Base-by-base conservation (phyloP, 2,113 vertebrate genomes). In the Stigmatopora nigra region DNA sequence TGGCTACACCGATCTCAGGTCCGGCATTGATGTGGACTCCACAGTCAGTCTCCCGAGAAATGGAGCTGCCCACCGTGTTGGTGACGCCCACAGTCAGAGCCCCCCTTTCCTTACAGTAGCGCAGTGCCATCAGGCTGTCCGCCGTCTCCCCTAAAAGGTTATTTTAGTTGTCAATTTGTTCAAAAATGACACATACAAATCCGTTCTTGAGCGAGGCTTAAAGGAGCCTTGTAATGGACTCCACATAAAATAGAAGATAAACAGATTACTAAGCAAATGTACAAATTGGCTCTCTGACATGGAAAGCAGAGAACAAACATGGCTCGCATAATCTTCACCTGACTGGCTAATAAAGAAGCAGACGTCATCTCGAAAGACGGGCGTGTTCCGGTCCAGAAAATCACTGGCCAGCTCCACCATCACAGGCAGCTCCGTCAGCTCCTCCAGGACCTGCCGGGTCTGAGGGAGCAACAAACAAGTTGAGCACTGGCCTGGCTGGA, bases 341-440 rank as follows among this genome's bases (percentile, higher is more conserved):
- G 97, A 99, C 70, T 99, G 97, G 89, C 96, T 99, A 88, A 99
- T 94, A 83, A 99, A 98, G 82, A 99, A 99, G 88, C 97, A 99
- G 70, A 99, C 95, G 0, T 99, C 97, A 0, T 99, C 97, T 75
- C 97, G 85, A 86, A 98, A 99, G 72, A 99, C 97, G 0, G 97
- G 97, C 0, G 97, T 99, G 90, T 97, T 98, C 76, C 97, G 92
- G 85, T 99, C 97, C 91, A 99, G 77, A 86, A 99, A 99, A 88
- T 99, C 97, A 11, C 97, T 99, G 77, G 97, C 94, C 1, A 99
- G 90, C 75, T 99, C 97, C 78, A 99, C 95, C 97, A 99, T 99
- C 56, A 99, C 97, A 0, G 97, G 97, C 67, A 99, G 67, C 79
- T 99, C 97, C 0, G 97, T 98, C 64, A 99, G 89, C 72, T 99